phyloP scores from a whole-genome alignment of 2,797 vertebrate genomes.

The Protosalanx chinensis region DNA sequence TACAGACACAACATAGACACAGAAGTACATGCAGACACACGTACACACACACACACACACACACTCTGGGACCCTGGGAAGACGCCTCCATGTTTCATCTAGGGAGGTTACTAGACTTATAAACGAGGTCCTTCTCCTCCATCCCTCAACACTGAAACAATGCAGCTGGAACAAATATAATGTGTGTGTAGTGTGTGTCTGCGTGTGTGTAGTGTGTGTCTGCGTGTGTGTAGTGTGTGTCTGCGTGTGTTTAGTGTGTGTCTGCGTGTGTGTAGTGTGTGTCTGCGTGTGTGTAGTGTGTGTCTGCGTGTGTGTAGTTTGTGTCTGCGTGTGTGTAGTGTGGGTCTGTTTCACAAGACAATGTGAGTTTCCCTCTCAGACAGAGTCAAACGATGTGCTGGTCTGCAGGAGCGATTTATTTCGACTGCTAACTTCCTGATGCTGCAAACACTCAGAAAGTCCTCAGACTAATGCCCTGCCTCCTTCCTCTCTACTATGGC shows the following conservation, averaged over 20 bases:
- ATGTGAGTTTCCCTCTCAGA: not conserved
- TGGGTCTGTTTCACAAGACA: not conserved
- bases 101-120: constrained; percentile 21
- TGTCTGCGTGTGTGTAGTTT: constrained; percentile 1
- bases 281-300: constrained; percentile 1
- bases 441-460: constrained; percentile 26
- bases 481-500: not conserved
- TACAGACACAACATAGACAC: not conserved
- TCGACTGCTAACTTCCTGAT: constrained; percentile 22
- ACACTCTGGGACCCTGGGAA: not conserved
- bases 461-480: constrained; percentile 36
- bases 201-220: not conserved
- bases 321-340: constrained; percentile 1
- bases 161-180: constrained; percentile 10
- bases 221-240: constrained; percentile 4
- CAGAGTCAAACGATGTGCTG: constrained; percentile 35
- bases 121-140: constrained; percentile 28
- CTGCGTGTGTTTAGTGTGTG: not conserved
- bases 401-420: constrained; percentile 35
- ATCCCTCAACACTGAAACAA: constrained; percentile 27
- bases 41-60: not conserved
- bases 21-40: not conserved
- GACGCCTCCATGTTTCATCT: constrained; percentile 42
- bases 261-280: constrained; percentile 1
- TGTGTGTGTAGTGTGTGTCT: constrained; percentile 8